These are phyloP conservation scores for Dastarcus helophoroides DNA, from an alignment of 2,888 invertebrate species.

Conservation along the genomic window DNA sequence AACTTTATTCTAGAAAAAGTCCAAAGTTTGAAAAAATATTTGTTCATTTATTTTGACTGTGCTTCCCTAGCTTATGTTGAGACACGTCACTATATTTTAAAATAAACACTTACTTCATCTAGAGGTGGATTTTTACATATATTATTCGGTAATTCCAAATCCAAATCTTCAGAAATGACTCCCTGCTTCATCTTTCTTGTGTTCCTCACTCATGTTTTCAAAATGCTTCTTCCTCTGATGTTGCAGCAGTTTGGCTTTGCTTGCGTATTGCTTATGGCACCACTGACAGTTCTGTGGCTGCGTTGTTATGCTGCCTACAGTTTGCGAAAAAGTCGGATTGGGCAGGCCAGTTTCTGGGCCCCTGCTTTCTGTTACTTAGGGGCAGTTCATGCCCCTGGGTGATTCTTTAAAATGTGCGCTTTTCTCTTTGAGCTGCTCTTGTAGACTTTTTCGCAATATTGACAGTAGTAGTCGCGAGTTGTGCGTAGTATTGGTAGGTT, in stretches of 20 bases:
- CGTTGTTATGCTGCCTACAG: conserved; percentile 61
- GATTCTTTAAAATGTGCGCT: conserved; percentile 68
- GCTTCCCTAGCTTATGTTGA: too few species aligned
- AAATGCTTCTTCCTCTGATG: conserved; percentile 57
- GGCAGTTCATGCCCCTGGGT: conserved; percentile 66
- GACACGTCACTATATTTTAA: too few species aligned
- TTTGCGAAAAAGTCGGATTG: conserved; percentile 54
- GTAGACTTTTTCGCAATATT: conserved; percentile 72
- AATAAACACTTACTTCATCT: too few species aligned
- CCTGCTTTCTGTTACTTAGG: conserved; percentile 36
- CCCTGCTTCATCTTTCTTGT: not conserved
- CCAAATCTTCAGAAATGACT: too few species aligned
- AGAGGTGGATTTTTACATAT: too few species aligned
- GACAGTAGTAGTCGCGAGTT: conserved; percentile 71
- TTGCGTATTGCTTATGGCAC: conserved; percentile 82
- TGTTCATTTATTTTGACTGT: too few species aligned
- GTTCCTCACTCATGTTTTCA: conserved; percentile 27
- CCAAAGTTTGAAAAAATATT: too few species aligned
- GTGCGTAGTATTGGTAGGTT: conserved; percentile 67
- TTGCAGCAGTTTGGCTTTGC: conserved; percentile 59
- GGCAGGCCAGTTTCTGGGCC: conserved; percentile 31
- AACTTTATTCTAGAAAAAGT: too few species aligned
- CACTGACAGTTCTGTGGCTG: conserved; percentile 61
- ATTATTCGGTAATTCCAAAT: too few species aligned
- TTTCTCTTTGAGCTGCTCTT: conserved; percentile 77